Base-by-base conservation (phyloP, 2,797 vertebrate genomes). In the Lateolabrax maculatus region DNA sequence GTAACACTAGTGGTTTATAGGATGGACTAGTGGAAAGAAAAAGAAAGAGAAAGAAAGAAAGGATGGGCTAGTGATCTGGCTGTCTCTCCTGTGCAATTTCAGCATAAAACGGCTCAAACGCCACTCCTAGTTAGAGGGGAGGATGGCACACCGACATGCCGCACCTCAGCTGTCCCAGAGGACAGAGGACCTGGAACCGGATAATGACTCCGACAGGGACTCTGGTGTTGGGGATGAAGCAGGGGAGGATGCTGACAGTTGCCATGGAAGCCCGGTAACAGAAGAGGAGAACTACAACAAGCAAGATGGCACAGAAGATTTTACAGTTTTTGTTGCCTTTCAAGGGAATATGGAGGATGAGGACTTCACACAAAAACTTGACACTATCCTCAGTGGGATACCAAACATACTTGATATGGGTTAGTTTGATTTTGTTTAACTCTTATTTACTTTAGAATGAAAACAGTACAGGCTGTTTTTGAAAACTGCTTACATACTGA, bases 321-420 rank as follows among this genome's bases (percentile, higher is more conserved):
- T 96, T 70, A 99, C 94, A 0, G 97, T 99, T 79, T 99, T 98
- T 90, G 93, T 99, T 76, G 96, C 98, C 81, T 99, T 99, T 90
- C 96, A 96, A 93, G 98, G 98, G 84, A 97, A 97, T 92, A 96
- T 99, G 93, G 94, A 95, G 34, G 98, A 99, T 91, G 95, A 93
- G 76, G 97, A 99, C 91, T 98, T 99, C 81, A 92, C 94, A 81
- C 93, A 96, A 87, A 99, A 99, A 90, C 96, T 99, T 58, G 94
- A 96, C 71, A 88, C 77, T 65, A 92, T 99, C 90, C 89, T 99
- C 85, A 95, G 95, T 80, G 96, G 95, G 84, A 97, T 99, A 87
- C 96, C 97, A 64, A 90, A 93, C 79, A 93, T 99, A 84, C 95
- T 99, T 81, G 94, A 96, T 84, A 95, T 99, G 95, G 98, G 98